phyloP scores from a whole-genome alignment of 2,888 invertebrate species.

The Bibio marci region DNA sequence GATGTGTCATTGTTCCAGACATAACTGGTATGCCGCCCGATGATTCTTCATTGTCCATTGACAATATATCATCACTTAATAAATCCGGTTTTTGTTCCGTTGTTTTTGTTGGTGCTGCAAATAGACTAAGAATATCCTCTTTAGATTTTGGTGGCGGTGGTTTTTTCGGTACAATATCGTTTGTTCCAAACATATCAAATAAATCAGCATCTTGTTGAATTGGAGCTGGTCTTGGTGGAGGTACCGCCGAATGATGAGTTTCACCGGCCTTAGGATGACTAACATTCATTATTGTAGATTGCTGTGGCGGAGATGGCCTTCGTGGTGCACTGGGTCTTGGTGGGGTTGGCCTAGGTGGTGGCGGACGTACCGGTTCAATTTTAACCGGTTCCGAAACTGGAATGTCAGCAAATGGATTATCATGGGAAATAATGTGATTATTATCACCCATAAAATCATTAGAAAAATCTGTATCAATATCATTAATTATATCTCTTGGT shows the following conservation, averaged over 20 bases:
- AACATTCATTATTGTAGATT: constrained; percentile 21
- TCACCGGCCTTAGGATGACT: constrained; percentile 27
- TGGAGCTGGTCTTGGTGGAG: constrained; percentile 13
- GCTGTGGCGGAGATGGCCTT: constrained; percentile 18
- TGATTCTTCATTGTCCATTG: constrained; percentile 4
- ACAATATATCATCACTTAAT: constrained; percentile 35
- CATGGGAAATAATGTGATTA: constrained; percentile 10
- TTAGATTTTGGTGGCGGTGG: constrained; percentile 36
- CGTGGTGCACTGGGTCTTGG: constrained; percentile 25
- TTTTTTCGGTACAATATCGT: constrained; percentile 32
- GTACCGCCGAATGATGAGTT: constrained; percentile 15
- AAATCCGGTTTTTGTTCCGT: constrained; percentile 34
- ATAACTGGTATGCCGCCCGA: neutral
- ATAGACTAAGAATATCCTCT: constrained; percentile 41
- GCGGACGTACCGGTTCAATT: constrained; percentile 31
- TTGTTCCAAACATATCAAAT: constrained; percentile 33
- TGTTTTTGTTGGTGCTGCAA: constrained; percentile 32
- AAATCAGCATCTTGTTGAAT: constrained; percentile 32
- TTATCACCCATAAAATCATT: constrained; percentile 5
- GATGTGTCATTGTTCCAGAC: neutral
- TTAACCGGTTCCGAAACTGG: constrained; percentile 31
- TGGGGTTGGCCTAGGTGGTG: constrained; percentile 31
- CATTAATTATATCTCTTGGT: constrained; percentile 15
- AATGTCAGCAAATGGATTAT: constrained; percentile 24
- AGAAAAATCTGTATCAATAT: constrained; percentile 14